phyloP scores from a whole-genome alignment of 2,113 vertebrate species.

The chimpanzee (Pan troglodytes) region DNA sequence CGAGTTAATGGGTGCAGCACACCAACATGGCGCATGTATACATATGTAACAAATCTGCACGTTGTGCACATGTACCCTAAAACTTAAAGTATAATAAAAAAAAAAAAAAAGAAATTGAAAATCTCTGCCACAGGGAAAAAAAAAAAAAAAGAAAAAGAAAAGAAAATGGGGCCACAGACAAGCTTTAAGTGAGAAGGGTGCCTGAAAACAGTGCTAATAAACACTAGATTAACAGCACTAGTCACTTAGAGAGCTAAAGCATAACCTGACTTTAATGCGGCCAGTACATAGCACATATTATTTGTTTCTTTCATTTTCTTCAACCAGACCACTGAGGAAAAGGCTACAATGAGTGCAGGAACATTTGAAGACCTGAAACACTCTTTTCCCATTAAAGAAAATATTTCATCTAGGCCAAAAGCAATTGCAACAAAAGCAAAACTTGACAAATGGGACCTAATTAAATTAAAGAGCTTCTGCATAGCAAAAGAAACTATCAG shows the following conservation, averaged over 20 bases:
- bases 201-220: neutral
- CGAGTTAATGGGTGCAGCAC: too few species aligned
- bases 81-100: too few species aligned
- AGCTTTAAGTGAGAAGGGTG: neutral
- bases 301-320: neutral
- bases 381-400: neutral
- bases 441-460: too few species aligned
- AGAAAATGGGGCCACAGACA: neutral
- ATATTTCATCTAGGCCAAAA: neutral
- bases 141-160: too few species aligned
- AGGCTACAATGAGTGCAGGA: neutral
- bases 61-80: too few species aligned
- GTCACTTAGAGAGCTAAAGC: neutral
- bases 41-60: too few species aligned
- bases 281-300: neutral
- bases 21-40: too few species aligned
- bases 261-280: neutral
- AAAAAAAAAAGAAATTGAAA: too few species aligned
- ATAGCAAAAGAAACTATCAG: too few species aligned
- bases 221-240: neutral
- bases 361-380: neutral
- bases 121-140: too few species aligned
- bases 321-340: neutral
- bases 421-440: too few species aligned
- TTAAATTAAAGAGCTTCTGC: too few species aligned